Evolutionary conservation across 2,113 vertebrate species (phyloP), one percentile per base, ranked within the genome.

Genomic region (Oncorhynchus masou): DNA sequence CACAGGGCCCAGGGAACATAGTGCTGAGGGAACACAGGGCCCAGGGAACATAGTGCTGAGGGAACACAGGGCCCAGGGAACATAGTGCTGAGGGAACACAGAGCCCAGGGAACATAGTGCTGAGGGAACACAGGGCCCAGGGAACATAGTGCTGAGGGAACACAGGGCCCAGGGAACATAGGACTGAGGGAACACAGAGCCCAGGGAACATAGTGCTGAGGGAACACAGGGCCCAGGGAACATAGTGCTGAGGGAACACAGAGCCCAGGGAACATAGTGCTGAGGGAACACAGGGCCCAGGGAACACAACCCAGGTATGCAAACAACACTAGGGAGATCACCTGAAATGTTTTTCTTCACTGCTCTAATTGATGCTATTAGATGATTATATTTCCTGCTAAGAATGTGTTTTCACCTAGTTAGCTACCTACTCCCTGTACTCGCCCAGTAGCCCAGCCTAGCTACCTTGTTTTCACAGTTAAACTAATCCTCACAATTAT

Each of bases 401-500:
- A 3, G 4, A 54, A 54, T 54, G 66, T n/a, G 76, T 87, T 84
- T 74, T 83, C 29, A 45, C 39, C 39, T 45, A 54, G 51, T 4
- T 51, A 51, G 15, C 51, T 54, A 25, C 15, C 19, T 45, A 31
- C 29, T 71, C 72, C 72, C 1, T 2, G 45, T 34, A 60, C 25
- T n/a, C 51, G 66, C 19, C 59, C 69, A 11, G 49, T 4, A 15
- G 54, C 19, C 76, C 48, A 66, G 51, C 16, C 51, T 19, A 54
- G 1, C 51, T 59, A 31, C 19, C 29, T 12, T 72, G 74, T 76
- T 83, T 80, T 20, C 75, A 78, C 83, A 69, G 75, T 70, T 34
- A 12, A 70, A 68, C n/a, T 72, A 74, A 85, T 85, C 83, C 76
- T 67, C 34, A 54, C 70, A 70, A 74, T 86, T 83, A 76, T 19